Base-by-base conservation (phyloP, 2,888 invertebrate genomes). In the Rhaphigaster nebulosa region DNA sequence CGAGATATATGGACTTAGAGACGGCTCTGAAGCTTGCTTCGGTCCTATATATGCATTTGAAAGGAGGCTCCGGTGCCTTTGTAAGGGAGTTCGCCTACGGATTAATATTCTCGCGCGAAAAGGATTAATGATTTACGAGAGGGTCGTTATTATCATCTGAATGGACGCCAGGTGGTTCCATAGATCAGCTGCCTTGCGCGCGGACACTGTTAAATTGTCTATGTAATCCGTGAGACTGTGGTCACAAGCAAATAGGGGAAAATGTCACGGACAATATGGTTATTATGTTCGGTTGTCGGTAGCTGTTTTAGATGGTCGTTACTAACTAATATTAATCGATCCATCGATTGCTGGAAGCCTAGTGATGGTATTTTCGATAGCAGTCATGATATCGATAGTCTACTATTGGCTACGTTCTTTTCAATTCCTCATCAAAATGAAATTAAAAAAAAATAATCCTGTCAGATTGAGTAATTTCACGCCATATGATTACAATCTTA, bases 61-160 rank as follows among this genome's bases (percentile, higher is more conserved):
- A 65, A 65, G n/a, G 29, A 65, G 13, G 29, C 29, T 29, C 65
- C 29, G 29, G 0, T 1, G 60, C 29, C 65, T 65, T 65, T 65
- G 65, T 29, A 65, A 29, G 29, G n/a, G n/a, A 29, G 13, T 12
- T 29, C 29, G 2, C 29, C 65, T 65, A 29, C 29, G 65, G 65
- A 65, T 65, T 65, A 65, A 65, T 65, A 65, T 65, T 65, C 65
- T 65, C 65, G n/a, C 60, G 60, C n/a, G 65, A 29, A 65, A 29
- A 29, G 34, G 65, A 65, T 65, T 29, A 65, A 65, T 65, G 65
- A 34, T 34, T 60, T 60, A 60, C 15, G 65, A 29, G 29, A 29
- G 65, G 65, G 29, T 65, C 65, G 34, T 65, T 65, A 65, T 65
- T 34, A 65, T 15, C 65, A 29, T 65, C 29, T 65, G 8, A 65